A percentile compares a stretch with the other conserved stretches of the same genome.
phyloP scores from a whole-genome alignment of 2,888 invertebrate genomes.

The Watsonalla cultraria region DNA sequence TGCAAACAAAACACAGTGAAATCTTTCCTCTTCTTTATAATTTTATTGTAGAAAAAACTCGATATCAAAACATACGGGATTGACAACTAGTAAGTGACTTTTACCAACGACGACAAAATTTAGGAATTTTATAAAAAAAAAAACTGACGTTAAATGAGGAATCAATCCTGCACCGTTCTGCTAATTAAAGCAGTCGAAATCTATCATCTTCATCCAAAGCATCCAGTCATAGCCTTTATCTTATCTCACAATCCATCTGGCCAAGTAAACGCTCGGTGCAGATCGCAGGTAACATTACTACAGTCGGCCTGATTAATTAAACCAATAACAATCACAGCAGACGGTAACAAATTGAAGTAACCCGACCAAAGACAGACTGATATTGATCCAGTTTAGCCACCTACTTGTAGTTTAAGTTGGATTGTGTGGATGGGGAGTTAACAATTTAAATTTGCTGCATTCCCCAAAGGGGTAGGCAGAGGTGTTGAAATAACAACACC shows the following conservation, averaged over 20 bases:
- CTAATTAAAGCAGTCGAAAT: no score
- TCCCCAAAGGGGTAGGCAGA: no score
- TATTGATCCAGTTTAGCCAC: slow-evolving; percentile 11
- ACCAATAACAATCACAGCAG: slow-evolving; percentile 16
- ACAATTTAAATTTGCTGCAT: background rate
- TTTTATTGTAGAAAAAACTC: no score
- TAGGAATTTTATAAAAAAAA: no score
- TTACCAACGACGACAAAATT: no score
- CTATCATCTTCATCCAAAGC: background rate
- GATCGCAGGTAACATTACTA: background rate
- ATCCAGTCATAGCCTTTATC: background rate
- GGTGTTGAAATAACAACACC: no score
- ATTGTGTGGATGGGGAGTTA: background rate
- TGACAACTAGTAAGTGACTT: no score
- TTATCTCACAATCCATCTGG: background rate
- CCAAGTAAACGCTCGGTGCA: background rate
- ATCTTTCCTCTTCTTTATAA: no score
- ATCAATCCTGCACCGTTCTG: no score
- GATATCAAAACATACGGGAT: no score
- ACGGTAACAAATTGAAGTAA: slow-evolving; percentile 21
- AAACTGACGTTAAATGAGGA: no score
- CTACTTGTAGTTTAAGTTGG: background rate
- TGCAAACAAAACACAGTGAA: no score
- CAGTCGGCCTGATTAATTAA: slow-evolving; percentile 17
- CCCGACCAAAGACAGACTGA: slow-evolving; percentile 12